These are phyloP conservation scores for Poeciliopsis turneri DNA, from an alignment of 2,797 vertebrate genomes.

Conservation along the genomic window DNA sequence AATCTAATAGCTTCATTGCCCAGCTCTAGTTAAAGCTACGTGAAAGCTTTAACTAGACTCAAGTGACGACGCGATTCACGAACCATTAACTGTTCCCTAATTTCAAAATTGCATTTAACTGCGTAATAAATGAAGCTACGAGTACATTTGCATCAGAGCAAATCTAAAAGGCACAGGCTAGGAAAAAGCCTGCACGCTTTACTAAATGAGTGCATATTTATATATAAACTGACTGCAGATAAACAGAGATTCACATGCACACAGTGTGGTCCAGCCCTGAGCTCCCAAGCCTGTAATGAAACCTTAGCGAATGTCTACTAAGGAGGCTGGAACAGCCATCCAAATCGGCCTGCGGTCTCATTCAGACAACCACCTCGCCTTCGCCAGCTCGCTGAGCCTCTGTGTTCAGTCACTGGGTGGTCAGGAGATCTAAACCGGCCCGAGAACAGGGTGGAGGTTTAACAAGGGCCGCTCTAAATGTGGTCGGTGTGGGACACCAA, in stretches of 20 bases:
- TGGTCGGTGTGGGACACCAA: conserved; percentile 75
- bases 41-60: conserved; percentile 37
- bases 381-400: conserved; percentile 65
- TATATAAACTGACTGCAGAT: conserved; percentile 37
- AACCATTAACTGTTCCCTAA: conserved; percentile 31
- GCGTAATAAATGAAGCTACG: conserved; percentile 41
- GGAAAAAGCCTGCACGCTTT: conserved; percentile 9
- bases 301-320: conserved; percentile 73
- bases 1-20: too few species aligned
- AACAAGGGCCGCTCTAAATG: conserved; percentile 67
- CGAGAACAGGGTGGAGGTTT: conserved; percentile 69
- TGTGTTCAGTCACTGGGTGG: conserved; percentile 75
- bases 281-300: conserved; percentile 74
- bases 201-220: conserved; percentile 41
- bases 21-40: neutral
- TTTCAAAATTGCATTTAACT: conserved; percentile 41
- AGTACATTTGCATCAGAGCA: conserved; percentile 27
- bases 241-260: conserved; percentile 57
- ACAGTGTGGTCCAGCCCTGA: conserved; percentile 73
- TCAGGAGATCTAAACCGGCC: conserved; percentile 64
- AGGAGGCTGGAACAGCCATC: conserved; percentile 69
- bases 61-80: conserved; percentile 36
- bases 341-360: conserved; percentile 78
- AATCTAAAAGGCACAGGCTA: conserved; percentile 17
- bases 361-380: conserved; percentile 75